Evolutionary conservation across 2,113 vertebrate genomes (phyloP), one percentile per base, ranked within the genome.

Genomic region (Muscicapa adusta): DNA sequence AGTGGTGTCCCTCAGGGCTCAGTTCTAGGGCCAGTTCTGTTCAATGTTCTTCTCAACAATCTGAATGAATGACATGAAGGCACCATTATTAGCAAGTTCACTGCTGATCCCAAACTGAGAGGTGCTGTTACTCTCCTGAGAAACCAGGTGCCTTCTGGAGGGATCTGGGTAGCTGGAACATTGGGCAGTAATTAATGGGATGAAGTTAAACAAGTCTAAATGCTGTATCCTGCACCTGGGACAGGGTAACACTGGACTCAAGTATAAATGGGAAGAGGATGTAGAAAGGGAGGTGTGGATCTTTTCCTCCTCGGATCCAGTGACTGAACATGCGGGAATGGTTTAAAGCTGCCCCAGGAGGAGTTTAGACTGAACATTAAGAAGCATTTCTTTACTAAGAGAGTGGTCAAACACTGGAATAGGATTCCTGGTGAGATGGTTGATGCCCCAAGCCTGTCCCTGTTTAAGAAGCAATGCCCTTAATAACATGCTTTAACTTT

Each of bases 11-110:
- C 60, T 74, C 60, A 42, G 60, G 19, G 51, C 12, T 65, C 24
- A 3, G 8, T n/a, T n/a, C 43, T 42, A 11, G 68, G 38, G 10
- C 62, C 31, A 14, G 8, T 40, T 26, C 42, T 61, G 42, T 56
- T 73, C 36, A 24, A 3, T 66, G 4, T 60, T 74, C 58, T 38
- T 45, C 20, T 34, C 34, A 34, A 5, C 0, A 0, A 10, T 65
- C 26, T 48, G 34, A 22, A n/a, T 43, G 38, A 28, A 43, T 62
- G 58, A 77, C 0, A 1, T 67, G 67, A 56, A 62, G 18, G 42
- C 48, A 34, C 36, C n/a, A 25, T 74, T 57, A 25, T 74, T 57
- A 22, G 24, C 54, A 68, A 18, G 53, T 74, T 53, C 60, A 28
- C 38, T 66, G 45, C 7, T 53, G 61, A 74, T 53, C 51, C 54